These are phyloP conservation scores for Centruroides sculpturatus DNA, from an alignment of 1,140 invertebrate species.

Conservation along the genomic window DNA sequence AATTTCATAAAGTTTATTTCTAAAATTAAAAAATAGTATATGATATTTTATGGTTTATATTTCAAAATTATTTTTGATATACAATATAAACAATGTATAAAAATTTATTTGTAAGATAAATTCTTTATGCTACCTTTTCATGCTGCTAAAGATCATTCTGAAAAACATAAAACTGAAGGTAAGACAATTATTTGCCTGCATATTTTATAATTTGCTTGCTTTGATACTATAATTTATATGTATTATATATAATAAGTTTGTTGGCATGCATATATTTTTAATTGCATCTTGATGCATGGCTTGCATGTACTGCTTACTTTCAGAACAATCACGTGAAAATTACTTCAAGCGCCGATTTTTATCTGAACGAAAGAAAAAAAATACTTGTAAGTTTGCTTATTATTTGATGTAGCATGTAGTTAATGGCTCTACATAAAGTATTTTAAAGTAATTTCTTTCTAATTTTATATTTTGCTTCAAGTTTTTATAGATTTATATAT, in stretches of 20 bases:
- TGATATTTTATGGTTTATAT: not conserved
- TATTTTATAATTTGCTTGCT: not conserved
- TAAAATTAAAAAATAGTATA: not conserved
- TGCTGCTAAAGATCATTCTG: not conserved
- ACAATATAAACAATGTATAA: constrained; percentile 4
- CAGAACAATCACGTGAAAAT: not conserved
- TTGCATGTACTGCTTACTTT: not conserved
- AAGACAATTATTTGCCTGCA: not conserved
- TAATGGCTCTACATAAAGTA: not conserved
- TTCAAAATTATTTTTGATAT: too few relatives aligned
- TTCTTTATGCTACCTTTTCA: not conserved
- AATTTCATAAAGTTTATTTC: too few relatives aligned
- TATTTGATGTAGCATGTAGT: not conserved
- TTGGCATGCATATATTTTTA: not conserved
- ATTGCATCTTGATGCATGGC: not conserved
- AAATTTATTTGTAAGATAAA: constrained; percentile 5
- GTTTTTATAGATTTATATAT: too few relatives aligned
- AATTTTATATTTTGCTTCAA: too few relatives aligned
- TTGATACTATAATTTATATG: too few relatives aligned
- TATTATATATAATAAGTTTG: not conserved
- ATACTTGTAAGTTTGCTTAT: not conserved
- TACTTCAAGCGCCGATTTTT: not conserved
- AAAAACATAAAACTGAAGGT: not conserved
- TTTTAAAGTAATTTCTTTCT: too few relatives aligned
- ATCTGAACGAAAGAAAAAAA: constrained; percentile 1